phyloP scores from a whole-genome alignment of 1,140 invertebrate genomes.

The Drosophila nannoptera region DNA sequence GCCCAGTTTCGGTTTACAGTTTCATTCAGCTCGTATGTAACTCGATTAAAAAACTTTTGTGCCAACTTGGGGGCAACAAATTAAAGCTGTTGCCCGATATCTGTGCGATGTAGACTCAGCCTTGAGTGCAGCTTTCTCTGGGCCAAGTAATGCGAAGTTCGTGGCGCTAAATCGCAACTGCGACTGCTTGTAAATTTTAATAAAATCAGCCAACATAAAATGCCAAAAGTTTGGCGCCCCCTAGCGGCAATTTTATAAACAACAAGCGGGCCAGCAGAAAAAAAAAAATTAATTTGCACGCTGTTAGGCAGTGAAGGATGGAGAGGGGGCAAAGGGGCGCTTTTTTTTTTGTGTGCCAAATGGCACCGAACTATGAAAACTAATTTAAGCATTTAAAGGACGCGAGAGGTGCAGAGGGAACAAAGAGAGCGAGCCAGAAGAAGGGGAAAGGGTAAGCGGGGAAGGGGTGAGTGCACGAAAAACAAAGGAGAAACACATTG shows the following conservation, averaged over 20 bases:
- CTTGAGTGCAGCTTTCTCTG: background rate
- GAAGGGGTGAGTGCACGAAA: conserved; percentile 14
- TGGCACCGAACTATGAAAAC: conserved; percentile 68
- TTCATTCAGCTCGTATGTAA: too few relatives aligned
- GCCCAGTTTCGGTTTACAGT: too few relatives aligned
- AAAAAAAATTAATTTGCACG: conserved; percentile 47
- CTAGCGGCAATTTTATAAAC: conserved; percentile 42
- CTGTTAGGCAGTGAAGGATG: background rate
- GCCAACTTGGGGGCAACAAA: background rate
- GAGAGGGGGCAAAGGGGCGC: background rate
- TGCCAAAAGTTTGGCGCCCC: conserved; percentile 41
- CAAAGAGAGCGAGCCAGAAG: background rate
- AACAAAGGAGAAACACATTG: conserved; percentile 63
- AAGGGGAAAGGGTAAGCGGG: conserved; percentile 1
- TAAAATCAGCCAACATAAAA: conserved; percentile 50
- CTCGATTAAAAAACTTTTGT: too few relatives aligned
- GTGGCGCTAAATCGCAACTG: conserved; percentile 33
- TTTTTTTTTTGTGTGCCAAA: conserved; percentile 33
- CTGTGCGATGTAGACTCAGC: background rate
- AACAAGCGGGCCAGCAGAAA: conserved; percentile 3
- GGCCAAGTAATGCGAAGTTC: conserved; percentile 6
- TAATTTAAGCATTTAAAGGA: conserved; percentile 70
- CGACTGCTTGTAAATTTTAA: conserved; percentile 44
- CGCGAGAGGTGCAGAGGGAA: conserved; percentile 15
- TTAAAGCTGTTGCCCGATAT: background rate